Evolutionary conservation across 1,140 invertebrate genomes (phyloP).

Genomic region (Cardiocondyla obscurior): DNA sequence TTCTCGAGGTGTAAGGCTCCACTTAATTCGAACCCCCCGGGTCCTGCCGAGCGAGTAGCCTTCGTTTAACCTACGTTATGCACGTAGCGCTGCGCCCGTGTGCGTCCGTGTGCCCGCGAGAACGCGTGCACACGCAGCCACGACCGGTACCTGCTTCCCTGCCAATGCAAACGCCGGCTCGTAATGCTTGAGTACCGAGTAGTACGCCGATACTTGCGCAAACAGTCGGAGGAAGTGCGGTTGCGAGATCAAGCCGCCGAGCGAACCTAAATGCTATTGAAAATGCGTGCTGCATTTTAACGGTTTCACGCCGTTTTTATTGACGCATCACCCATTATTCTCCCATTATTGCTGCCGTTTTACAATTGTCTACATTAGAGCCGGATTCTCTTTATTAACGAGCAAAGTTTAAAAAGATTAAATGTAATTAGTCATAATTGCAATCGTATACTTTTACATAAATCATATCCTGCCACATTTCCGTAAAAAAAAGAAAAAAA

Average conservation of each 20-base stretch:
- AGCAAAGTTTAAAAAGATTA: background rate
- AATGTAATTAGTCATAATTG: background rate
- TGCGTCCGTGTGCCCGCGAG: background rate
- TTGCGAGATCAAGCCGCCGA: conserved; percentile 48
- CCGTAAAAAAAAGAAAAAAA: background rate
- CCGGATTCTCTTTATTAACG: background rate
- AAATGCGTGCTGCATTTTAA: conserved; percentile 44
- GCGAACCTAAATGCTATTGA: conserved; percentile 29
- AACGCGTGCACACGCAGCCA: background rate
- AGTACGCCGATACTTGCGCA: conserved; percentile 63
- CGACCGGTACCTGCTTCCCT: conserved; percentile 58
- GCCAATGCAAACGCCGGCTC: conserved; percentile 56
- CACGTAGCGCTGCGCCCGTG: background rate
- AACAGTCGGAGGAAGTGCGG: conserved; percentile 64
- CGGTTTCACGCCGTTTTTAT: conserved; percentile 1
- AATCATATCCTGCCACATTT: conserved; percentile 2
- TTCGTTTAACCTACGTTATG: conserved; percentile 55
- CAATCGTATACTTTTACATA: background rate
- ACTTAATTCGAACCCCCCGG: conserved; percentile 72
- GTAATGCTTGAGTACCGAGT: conserved; percentile 55
- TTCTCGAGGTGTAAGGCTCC: conserved; percentile 33
- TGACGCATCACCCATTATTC: background rate
- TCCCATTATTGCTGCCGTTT: background rate
- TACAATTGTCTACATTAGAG: background rate
- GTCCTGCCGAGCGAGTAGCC: conserved; percentile 20